Percentiles rank a stretch among this genome's conserved stretches.
Evolutionary conservation across 2,888 invertebrate genomes (phyloP).

Genomic region (Nomada lathburiana): DNA sequence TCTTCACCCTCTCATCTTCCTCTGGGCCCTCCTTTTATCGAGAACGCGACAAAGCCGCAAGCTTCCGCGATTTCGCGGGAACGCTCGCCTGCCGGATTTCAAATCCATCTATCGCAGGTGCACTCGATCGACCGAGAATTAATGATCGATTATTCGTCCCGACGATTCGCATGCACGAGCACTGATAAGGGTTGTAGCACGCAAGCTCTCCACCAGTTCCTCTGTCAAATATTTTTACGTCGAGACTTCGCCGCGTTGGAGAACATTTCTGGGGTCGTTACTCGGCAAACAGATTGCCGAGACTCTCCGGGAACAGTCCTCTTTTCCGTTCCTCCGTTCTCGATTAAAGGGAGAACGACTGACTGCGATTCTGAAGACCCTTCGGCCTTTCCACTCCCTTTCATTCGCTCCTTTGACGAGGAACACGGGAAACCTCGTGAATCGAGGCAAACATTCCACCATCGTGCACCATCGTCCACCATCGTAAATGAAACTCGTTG

Average conservation of each 20-base stretch:
- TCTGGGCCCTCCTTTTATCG: constrained; percentile 27
- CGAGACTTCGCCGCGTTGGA: neutral
- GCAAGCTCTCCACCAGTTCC: neutral
- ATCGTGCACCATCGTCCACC: neutral
- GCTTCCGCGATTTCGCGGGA: constrained; percentile 59
- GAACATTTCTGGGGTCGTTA: constrained; percentile 27
- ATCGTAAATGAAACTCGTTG: neutral
- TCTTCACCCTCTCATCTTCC: constrained; percentile 59
- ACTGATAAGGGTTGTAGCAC: neutral
- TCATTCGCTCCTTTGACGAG: constrained; percentile 16
- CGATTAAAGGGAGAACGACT: constrained; percentile 20
- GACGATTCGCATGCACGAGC: constrained; percentile 6
- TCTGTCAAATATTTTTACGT: neutral
- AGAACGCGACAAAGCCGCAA: constrained; percentile 59
- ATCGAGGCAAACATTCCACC: constrained; percentile 29
- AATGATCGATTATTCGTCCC: constrained; percentile 48
- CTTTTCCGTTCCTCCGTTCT: neutral
- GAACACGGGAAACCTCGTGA: constrained; percentile 4
- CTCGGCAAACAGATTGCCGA: constrained; percentile 26
- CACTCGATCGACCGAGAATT: constrained; percentile 44
- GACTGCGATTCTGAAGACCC: constrained; percentile 12
- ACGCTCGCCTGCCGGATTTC: constrained; percentile 30
- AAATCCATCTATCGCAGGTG: neutral
- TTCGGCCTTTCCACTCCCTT: constrained; percentile 8
- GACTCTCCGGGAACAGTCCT: neutral